Conservation (phyloP, 1,140 invertebrate species). For the Neotoxoptera formosana region DNA sequence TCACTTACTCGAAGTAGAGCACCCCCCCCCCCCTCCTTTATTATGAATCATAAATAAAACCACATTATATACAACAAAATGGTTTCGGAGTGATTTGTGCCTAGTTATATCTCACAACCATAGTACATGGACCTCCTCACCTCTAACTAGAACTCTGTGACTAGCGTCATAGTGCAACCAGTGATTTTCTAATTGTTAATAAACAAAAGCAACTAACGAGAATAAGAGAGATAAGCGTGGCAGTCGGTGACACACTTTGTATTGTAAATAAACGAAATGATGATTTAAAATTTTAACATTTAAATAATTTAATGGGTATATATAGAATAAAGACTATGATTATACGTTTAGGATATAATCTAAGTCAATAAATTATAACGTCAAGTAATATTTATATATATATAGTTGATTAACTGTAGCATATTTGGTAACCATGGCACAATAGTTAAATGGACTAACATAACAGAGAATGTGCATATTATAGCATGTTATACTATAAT, state of each 20-base stretch:
- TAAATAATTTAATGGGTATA: too few relatives aligned
- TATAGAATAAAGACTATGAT: background rate
- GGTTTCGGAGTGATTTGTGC: too few relatives aligned
- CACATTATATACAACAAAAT: too few relatives aligned
- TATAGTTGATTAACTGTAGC: too few relatives aligned
- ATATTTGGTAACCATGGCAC: background rate
- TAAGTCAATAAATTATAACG: background rate
- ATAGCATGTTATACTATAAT: background rate
- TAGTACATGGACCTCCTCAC: too few relatives aligned
- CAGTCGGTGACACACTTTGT: background rate
- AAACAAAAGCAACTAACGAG: background rate
- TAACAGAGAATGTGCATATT: background rate
- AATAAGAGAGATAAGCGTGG: background rate
- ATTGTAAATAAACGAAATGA: background rate
- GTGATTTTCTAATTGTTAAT: background rate
- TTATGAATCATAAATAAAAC: too few relatives aligned
- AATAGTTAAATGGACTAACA: background rate
- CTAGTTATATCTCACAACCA: too few relatives aligned
- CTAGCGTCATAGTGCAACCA: too few relatives aligned
- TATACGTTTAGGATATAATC: background rate
- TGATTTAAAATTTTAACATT: background rate
- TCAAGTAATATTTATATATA: background rate
- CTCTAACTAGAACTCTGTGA: too few relatives aligned
- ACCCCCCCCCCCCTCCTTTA: too few relatives aligned
- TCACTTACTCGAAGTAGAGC: too few relatives aligned